Percentiles rank a stretch among this genome's conserved stretches.
Conservation (phyloP, 2,888 invertebrate species). For the Cantharis rufa region DNA sequence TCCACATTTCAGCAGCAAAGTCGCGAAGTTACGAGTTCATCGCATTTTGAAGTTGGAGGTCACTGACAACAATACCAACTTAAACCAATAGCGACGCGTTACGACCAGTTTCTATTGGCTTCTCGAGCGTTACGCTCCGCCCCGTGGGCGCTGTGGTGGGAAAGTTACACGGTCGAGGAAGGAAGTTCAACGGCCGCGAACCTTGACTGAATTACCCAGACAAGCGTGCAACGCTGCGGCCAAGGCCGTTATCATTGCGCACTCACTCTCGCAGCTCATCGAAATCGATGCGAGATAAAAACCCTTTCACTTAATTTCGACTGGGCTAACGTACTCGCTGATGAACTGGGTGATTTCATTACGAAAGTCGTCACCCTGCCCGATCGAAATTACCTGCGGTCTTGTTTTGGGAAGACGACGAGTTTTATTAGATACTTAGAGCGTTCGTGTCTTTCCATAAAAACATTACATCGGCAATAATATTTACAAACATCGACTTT, state of each 20-base stretch:
- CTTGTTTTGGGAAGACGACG: neutral
- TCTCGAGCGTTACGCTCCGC: conserved; percentile 53
- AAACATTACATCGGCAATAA: neutral
- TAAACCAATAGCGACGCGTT: conserved; percentile 58
- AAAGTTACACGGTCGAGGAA: conserved; percentile 43
- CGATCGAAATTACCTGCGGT: neutral
- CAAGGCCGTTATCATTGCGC: conserved; percentile 45
- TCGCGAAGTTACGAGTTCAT: conserved; percentile 69
- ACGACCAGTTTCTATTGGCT: conserved; percentile 52
- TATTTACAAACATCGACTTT: conserved; percentile 5
- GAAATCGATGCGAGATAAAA: conserved; percentile 45
- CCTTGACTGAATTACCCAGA: conserved; percentile 83
- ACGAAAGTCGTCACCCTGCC: neutral
- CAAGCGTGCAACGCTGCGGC: conserved; percentile 58
- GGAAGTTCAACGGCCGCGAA: conserved; percentile 80
- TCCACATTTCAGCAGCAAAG: conserved; percentile 58
- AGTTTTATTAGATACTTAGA: neutral
- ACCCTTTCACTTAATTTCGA: conserved; percentile 47
- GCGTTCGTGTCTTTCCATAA: neutral
- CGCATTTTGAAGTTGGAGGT: conserved; percentile 82
- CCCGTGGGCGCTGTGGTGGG: conserved; percentile 24
- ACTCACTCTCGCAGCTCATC: conserved; percentile 45
- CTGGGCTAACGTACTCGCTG: conserved; percentile 4
- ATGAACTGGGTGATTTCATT: neutral
- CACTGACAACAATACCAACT: conserved; percentile 73